Base-by-base conservation (phyloP, 2,113 vertebrate genomes). In the Hylia prasina region DNA sequence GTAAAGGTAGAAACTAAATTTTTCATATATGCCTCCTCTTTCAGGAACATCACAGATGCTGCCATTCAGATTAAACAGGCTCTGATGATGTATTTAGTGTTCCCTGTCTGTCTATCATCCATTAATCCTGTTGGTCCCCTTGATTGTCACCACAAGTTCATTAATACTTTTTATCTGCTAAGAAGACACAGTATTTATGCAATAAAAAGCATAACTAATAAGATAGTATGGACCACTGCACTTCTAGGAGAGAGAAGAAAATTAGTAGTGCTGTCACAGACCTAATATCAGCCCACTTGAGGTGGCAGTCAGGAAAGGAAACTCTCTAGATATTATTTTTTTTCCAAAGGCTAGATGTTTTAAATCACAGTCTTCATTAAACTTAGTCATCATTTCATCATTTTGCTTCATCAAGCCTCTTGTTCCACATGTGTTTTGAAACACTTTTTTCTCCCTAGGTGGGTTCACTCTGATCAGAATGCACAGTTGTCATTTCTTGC, bases 281-380 rank as follows among this genome's bases (percentile, higher is more conserved):
- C 23, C 18, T 77, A 87, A 57, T 77, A 85, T 51, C 45, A 90
- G 64, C 28, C 82, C 72, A 93, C 15, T 68, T 90, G n/a, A 53
- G 30, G 39, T 72, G 39, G 28, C 22, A 87, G 61, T 39, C 54
- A 39, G 25, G 44, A 70, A 88, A 76, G 15, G 50, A 73, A 91
- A 44, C 14, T 40, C 70, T 75, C 31, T 30, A 56, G 61, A 19
- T 75, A 23, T 12, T 39, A 22, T 60, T 53, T 44, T 69, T 77
- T 76, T 45, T 15, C 6, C 44, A 70, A 90, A 89, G 28, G 21
- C 30, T 87, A 66, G 24, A 35, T 80, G 40, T 16, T 78, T 95
- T 94, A 90, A 94, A 90, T 90, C 79, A 86, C 47, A 70, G 64
- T 25, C 12, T 76, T 94, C 51, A 66, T 94, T 88, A 93, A 42